These are phyloP conservation scores for Wiebesia pumilae DNA, from an alignment of 1,140 invertebrate genomes.

Conservation along the genomic window DNA sequence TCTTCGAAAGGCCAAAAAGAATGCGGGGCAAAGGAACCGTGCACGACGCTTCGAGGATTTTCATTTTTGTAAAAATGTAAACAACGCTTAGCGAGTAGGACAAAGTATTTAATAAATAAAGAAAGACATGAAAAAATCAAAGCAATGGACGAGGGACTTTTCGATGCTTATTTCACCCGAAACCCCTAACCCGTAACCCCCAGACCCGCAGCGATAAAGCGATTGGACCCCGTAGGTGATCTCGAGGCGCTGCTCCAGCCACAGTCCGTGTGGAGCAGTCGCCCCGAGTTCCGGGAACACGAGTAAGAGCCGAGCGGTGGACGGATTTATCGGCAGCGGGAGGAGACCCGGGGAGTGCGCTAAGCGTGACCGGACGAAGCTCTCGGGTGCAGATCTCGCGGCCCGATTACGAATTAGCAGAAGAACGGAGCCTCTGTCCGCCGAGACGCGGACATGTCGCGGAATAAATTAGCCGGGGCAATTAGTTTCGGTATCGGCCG, in stretches of 20 bases:
- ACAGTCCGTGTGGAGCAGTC: too few species aligned
- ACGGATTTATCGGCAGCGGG: background rate
- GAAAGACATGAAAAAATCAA: background rate
- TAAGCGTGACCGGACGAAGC: background rate
- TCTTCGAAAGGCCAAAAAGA: background rate
- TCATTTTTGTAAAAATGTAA: constrained; percentile 73
- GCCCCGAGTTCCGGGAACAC: background rate
- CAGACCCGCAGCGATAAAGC: too few species aligned
- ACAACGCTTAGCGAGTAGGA: constrained; percentile 55
- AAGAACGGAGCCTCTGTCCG: constrained; percentile 33
- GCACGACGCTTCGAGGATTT: constrained; percentile 33
- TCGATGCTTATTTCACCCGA: background rate
- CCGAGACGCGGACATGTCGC: constrained; percentile 56
- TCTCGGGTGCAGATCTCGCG: constrained; percentile 8
- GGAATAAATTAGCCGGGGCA: constrained; percentile 74
- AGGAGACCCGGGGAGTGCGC: background rate
- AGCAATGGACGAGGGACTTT: background rate
- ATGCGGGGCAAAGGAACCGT: background rate
- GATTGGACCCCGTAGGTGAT: too few species aligned
- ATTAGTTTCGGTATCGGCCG: constrained; percentile 74
- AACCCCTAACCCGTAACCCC: background rate
- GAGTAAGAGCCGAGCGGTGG: background rate
- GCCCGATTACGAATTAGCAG: background rate
- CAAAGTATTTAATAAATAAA: constrained; percentile 66
- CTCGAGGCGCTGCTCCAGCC: too few species aligned